Conservation (phyloP, 1,140 invertebrate genomes). For the Yoshiicerus persimilis region DNA sequence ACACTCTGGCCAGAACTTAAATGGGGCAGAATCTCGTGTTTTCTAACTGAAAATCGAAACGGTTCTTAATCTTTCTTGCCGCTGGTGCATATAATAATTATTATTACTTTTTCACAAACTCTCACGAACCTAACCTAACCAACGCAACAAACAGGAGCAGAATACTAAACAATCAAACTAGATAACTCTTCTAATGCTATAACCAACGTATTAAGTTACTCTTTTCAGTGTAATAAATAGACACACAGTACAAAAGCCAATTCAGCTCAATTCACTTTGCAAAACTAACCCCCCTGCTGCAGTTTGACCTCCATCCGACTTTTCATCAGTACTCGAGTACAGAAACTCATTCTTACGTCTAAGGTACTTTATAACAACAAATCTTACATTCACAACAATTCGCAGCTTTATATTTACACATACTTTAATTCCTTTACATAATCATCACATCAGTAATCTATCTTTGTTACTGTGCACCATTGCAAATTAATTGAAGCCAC, state of each 20-base stretch:
- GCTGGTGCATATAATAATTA: constrained; percentile 17
- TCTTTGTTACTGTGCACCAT: too few species aligned
- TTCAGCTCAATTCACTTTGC: background rate
- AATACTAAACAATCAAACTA: background rate
- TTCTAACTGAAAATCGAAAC: background rate
- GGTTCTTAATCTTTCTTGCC: constrained; percentile 10
- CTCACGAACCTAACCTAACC: background rate
- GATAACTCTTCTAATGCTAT: background rate
- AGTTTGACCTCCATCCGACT: background rate
- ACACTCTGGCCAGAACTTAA: background rate
- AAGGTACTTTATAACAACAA: too few species aligned
- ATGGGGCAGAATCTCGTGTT: constrained; percentile 10
- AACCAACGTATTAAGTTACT: background rate
- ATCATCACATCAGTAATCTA: too few species aligned
- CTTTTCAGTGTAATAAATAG: background rate
- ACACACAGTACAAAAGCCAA: background rate
- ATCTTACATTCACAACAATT: too few species aligned
- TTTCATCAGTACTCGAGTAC: background rate
- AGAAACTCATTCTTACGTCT: too few species aligned
- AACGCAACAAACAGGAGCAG: background rate
- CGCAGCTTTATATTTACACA: too few species aligned
- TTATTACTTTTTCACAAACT: background rate
- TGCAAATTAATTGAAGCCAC: too few species aligned
- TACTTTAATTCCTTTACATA: too few species aligned
- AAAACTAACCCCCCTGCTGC: background rate